Evolutionary conservation across 1,140 invertebrate genomes (phyloP), one percentile per base, ranked within the genome.

Genomic region (Drosophila novamexicana): DNA sequence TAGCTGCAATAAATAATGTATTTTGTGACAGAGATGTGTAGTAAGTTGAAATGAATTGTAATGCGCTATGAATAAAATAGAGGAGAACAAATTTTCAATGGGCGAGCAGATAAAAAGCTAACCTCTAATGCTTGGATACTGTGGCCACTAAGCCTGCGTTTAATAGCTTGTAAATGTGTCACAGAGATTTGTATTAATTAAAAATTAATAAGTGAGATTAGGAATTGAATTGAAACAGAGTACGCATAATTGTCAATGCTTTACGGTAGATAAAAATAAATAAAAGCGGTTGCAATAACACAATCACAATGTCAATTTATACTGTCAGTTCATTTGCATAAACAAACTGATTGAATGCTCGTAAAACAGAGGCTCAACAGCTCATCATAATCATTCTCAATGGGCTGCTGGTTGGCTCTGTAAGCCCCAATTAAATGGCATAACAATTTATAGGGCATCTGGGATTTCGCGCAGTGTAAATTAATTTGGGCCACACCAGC

Each of bases 261-360:
- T 18, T 18, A 18, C 18, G 18, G 18, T 18, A 18, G 18, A 10
- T n/a, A 42, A 42, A 42, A 14, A 42, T 6, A 29, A 73, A 54
- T 64, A 45, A 71, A 66, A 39, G 4, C n/a, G 6, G 1, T 53
- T 58, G 49, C 62, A 69, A 69, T 66, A 49, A 22, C 44, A 59
- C 53, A 77, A 82, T 72, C 63, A 73, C 86, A 79, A 59, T 76
- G 71, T 64, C 75, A 82, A 79, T 82, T 82, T 79, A 54, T 52
- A 9, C 70, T 79, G 83, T 82, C 82, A 82, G 88, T 88, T 88
- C 71, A 88, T 86, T 86, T 86, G 67, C 83, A 88, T 85, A 82
- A 79, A 58, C 64, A 86, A 59, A 79, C 77, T 79, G 83, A 86
- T 86, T 86, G 75, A 86, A 79, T 42, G 57, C 50, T 14, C 65